Base-by-base conservation (phyloP, 2,113 vertebrate species). In the Rhea americana region DNA sequence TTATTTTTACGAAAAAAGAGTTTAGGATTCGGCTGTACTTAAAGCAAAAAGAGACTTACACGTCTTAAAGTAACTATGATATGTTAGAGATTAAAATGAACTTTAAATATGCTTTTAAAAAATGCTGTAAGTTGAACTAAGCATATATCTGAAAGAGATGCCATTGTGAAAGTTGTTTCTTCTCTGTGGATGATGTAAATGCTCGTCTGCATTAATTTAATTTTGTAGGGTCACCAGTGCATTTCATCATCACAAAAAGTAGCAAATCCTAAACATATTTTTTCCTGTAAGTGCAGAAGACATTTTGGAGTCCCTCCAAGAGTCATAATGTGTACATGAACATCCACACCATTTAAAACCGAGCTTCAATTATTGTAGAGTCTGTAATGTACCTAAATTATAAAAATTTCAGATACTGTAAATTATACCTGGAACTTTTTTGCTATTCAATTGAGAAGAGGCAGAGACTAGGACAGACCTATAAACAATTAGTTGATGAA, bases 1-100 rank as follows among this genome's bases (percentile, higher is more conserved):
- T 20, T 78, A 72, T 92, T 94, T 97, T 96, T 96, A 90, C 79
- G 83, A 70, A 89, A 47, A 94, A 97, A 96, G 75, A 55, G 45
- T 90, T 95, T 95, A 95, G 74, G 95, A 97, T 93, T 93, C 85
- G 43, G 12, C 8, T 91, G 53, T 67, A 84, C 43, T 65, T 86
- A 61, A 80, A 93, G 45, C 37, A 87, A 88, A 91, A 91, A 73
- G 5, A 82, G 28, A 88, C 41, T 81, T 70, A 32, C 19, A 28
- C 76, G 18, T 48, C 56, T 74, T 55, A 92, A 50, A 96, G 61
- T 8, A 92, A 67, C 26, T 63, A 56, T 58, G 26, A 76, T 81
- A 53, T 39, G 14, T 77, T 92, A 91, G 37, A 83, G 56, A 88
- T 47, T 53, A 76, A 96, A 96, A 95, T 76, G 32, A 93, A 14